Evolutionary conservation across 2,797 vertebrate species (phyloP).

Genomic region (Spondyliosoma cantharus): DNA sequence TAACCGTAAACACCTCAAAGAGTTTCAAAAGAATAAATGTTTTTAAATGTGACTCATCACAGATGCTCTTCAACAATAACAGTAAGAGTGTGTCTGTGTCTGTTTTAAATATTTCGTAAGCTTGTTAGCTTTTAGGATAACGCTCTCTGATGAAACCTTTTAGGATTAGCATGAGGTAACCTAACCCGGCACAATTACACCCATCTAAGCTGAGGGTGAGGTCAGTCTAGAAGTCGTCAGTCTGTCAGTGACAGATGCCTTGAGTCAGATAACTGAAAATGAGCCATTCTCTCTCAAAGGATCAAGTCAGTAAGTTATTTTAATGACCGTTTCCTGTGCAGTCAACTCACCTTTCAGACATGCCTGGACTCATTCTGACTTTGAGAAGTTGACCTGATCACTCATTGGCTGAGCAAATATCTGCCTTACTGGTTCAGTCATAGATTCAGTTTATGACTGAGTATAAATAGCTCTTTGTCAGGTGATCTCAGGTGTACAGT

Average conservation of each 20-base stretch:
- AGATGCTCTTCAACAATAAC: too few species aligned
- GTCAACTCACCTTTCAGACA: conserved; percentile 32
- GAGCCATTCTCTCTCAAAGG: conserved; percentile 9
- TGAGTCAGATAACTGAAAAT: conserved; percentile 1
- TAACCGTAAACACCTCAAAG: background rate
- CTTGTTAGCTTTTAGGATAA: background rate
- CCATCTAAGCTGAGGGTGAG: background rate
- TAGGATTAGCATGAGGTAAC: background rate
- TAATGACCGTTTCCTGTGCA: conserved; percentile 23
- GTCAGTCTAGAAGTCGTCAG: background rate
- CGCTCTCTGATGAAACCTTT: background rate
- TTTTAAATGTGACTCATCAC: background rate
- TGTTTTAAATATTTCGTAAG: too few species aligned
- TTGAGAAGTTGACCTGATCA: conserved; percentile 34
- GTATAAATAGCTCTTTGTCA: conserved; percentile 54
- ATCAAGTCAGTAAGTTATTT: conserved; percentile 3
- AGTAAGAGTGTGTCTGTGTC: too few species aligned
- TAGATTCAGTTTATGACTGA: conserved; percentile 8
- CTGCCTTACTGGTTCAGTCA: conserved; percentile 41
- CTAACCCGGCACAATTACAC: background rate
- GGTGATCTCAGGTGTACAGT: conserved; percentile 38
- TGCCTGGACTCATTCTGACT: conserved; percentile 53
- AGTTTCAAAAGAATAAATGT: background rate
- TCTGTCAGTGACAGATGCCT: background rate
- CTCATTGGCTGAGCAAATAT: conserved; percentile 43